Base-by-base conservation (phyloP, 2,113 vertebrate genomes). In the Syngnathus typhle region DNA sequence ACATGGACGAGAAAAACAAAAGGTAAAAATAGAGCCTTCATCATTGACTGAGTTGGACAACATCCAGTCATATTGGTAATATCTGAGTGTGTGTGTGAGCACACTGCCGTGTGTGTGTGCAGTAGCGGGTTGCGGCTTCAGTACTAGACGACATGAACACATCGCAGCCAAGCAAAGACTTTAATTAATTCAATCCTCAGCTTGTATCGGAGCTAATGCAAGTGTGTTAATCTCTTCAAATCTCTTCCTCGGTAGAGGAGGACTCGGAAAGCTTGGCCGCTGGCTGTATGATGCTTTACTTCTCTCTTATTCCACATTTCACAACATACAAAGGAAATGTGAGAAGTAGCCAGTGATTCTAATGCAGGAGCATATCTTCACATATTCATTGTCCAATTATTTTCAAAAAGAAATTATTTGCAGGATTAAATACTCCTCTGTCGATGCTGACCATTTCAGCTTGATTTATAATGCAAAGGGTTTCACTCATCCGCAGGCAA, bases 171-270 rank as follows among this genome's bases (percentile, higher is more conserved):
- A 68, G 84, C 60, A 73, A 82, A 87, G 85, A 85, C 84, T 87
- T 82, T 90, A 88, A 90, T 92, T 90, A 91, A 92, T 89, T 91
- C 88, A 89, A 91, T 89, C 89, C 89, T 84, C 75, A 32, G 85
- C 81, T 85, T 90, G 87, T 88, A 87, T 81, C 67, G 39, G 78
- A 87, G 87, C 85, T 84, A 89, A 90, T 86, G 85, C 85, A 84
- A 80, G 87, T 69, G 82, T 80, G 85, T 83, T 91, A 92, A 92
- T 91, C 90, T 92, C 81, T 84, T 87, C 79, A 89, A 90, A 91
- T 91, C 89, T 91, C 81, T 84, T 82, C 85, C 85, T 86, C 83
- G 82, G 84, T 85, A 88, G 79, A 69, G 74, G 83, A 85, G 79
- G 82, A 84, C 83, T 85, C 84, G 73, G 82, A 90, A 91, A 90